These are phyloP conservation scores for Drosophila nannoptera DNA, from an alignment of 1,140 invertebrate species.

Conservation along the genomic window DNA sequence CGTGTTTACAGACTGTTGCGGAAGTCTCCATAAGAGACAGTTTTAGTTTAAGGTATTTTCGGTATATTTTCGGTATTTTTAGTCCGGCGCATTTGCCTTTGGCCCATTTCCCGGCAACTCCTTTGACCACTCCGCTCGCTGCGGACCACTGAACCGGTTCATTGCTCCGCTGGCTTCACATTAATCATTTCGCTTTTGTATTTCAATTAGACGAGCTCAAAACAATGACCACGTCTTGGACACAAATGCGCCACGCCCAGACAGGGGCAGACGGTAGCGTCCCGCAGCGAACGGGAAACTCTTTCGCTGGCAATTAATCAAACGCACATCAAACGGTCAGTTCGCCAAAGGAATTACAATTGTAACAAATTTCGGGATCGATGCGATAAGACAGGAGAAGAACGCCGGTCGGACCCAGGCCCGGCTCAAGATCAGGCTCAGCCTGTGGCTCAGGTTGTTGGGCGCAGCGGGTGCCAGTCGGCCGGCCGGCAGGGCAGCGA, in stretches of 20 bases:
- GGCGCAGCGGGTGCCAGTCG: conserved; percentile 34
- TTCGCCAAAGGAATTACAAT: conserved; percentile 48
- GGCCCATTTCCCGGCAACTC: not conserved
- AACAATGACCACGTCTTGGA: conserved; percentile 18
- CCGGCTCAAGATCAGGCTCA: not conserved
- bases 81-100: no score
- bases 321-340: conserved; percentile 35
- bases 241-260: conserved; percentile 1
- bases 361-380: conserved; percentile 45
- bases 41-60: no score
- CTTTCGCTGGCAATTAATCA: conserved; percentile 62
- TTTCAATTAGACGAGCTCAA: conserved; percentile 50
- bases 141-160: not conserved
- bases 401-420: not conserved
- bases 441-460: not conserved
- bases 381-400: not conserved
- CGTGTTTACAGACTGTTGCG: no score
- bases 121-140: not conserved
- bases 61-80: no score
- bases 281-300: conserved; percentile 29
- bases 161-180: conserved; percentile 23
- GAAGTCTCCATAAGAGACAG: no score
- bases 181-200: conserved; percentile 50
- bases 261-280: no score
- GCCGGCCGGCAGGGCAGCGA: conserved; percentile 20